phyloP scores from a whole-genome alignment of 2,113 vertebrate species.

The Crotalus viridis region DNA sequence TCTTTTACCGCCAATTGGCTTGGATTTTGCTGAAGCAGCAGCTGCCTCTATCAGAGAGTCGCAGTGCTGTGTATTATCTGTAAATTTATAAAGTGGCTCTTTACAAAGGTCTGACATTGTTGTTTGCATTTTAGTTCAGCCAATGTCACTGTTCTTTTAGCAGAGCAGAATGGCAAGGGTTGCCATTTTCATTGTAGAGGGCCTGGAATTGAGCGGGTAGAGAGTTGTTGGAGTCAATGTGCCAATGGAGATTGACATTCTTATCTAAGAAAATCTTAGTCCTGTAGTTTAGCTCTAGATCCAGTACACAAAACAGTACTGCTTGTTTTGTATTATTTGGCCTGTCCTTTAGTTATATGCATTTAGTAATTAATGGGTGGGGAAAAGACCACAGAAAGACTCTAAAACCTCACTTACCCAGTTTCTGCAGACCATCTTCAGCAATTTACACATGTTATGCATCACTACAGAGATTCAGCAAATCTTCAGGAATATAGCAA shows the following conservation, averaged over 20 bases:
- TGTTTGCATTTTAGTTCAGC: fast-evolving
- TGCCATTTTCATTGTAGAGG: background rate
- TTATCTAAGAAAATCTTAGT: background rate
- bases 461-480: background rate
- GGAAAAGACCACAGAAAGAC: background rate
- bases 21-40: constrained; percentile 12
- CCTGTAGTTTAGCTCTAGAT: too few species aligned
- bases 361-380: background rate
- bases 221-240: background rate
- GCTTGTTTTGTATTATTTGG: background rate
- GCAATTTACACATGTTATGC: background rate
- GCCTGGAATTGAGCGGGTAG: background rate
- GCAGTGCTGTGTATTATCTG: background rate
- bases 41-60: background rate
- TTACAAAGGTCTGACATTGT: constrained; percentile 11
- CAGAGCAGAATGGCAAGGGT: background rate
- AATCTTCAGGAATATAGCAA: background rate
- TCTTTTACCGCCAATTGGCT: constrained; percentile 6
- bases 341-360: background rate
- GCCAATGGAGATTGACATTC: background rate
- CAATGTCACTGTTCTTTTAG: background rate
- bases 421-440: background rate
- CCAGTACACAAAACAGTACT: background rate
- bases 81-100: background rate
- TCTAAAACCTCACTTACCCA: background rate